Evolutionary conservation across 2,113 vertebrate species (phyloP).

Genomic region (Saguinus imperator): DNA sequence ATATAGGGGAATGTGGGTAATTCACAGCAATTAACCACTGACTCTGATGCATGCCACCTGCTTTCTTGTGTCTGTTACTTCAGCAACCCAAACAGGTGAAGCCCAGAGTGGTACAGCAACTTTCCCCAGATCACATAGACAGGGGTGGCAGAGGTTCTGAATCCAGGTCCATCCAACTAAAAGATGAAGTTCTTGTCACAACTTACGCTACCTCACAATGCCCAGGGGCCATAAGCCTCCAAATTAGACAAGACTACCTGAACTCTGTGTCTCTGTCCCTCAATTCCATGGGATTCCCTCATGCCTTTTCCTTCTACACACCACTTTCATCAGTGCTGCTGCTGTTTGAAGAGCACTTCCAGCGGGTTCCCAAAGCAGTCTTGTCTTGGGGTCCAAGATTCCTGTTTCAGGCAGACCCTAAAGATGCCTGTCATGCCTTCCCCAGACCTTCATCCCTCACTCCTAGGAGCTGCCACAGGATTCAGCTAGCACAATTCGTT

Average conservation of each 20-base stretch:
- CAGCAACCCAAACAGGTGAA: background rate
- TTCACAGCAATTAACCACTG: background rate
- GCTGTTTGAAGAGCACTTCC: background rate
- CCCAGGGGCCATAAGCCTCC: background rate
- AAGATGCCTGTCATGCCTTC: background rate
- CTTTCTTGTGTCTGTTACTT: background rate
- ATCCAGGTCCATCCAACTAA: background rate
- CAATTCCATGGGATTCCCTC: fast-evolving
- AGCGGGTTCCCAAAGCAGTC: background rate
- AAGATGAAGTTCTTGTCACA: background rate
- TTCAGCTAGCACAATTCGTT: background rate
- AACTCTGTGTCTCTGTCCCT: background rate
- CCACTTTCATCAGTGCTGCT: background rate
- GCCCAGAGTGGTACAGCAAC: background rate
- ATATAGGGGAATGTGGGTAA: background rate
- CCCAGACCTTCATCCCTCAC: background rate
- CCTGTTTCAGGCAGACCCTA: background rate
- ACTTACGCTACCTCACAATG: background rate
- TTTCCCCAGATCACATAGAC: background rate
- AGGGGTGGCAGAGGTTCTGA: background rate
- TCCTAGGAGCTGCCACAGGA: background rate
- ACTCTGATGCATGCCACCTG: background rate
- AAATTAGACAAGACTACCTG: background rate
- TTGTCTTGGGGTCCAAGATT: background rate
- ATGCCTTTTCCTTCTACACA: too few species aligned